Base-by-base conservation (phyloP, 1,140 invertebrate species). In the Musca domestica region DNA sequence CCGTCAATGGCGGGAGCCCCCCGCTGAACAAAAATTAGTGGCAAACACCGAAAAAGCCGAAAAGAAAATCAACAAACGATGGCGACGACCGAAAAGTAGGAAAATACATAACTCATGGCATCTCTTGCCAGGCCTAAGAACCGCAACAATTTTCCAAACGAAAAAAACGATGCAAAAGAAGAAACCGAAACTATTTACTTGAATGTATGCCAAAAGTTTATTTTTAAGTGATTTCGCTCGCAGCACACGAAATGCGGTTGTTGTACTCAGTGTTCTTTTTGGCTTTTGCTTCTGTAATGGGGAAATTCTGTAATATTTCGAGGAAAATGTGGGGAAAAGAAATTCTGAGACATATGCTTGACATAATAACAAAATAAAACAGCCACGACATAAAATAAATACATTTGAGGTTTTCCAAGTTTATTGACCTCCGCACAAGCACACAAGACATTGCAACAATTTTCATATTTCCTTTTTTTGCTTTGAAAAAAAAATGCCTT, bases 201-300 rank as follows among this genome's bases (percentile, higher is more conserved):
- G 56, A 61, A 61, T 61, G 56, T 61, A 61, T 61, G 56, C 56
- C 56, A 61, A 61, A 61, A 61, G 56, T 61, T 61, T 61, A 61
- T 61, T 61, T 61, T 61, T 51, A 61, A 61, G 17, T 56, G 23
- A 56, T 56, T 56, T 56, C 34, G 52, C 52, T 27, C 17, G 27
- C 34, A 9, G 34, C 34, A 41, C 34, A 41, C 34, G 9, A 30
- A 4, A 30, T 30, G 27, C 27, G 27, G 27, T 30, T n/a, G 6
- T 34, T 61, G 4, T 22, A 27, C 3, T 61, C 20, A 9, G 9
- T 10, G 27, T 20, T 41, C 34, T 41, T 61, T 61, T 30, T 15
- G 30, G 27, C 27, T 30, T 30, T 30, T 30, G 3, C 27, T 4
- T 3, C 3, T 3, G 27, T 30, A 9, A 30, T 3, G 27, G 15